These are phyloP conservation scores for Myrmophylax atrothorax DNA, from an alignment of 2,113 vertebrate species.

Conservation along the genomic window DNA sequence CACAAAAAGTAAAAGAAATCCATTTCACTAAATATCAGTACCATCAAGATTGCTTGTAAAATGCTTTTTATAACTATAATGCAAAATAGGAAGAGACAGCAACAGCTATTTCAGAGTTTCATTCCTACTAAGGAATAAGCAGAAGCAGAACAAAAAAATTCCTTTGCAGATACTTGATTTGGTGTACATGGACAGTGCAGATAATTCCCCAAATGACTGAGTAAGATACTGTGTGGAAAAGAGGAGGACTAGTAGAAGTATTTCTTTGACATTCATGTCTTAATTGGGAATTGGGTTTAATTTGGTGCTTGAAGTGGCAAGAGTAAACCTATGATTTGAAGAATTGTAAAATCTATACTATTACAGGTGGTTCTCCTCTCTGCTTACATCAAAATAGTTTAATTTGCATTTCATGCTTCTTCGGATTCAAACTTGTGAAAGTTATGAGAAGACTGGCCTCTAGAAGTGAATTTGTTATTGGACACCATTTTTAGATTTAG, in stretches of 20 bases:
- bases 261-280: constrained; percentile 1
- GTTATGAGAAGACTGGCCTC: background rate
- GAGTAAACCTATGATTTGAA: background rate
- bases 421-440: background rate
- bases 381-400: background rate
- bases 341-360: constrained; percentile 1
- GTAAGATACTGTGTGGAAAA: background rate
- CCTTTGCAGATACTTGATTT: background rate
- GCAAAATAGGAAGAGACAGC: background rate
- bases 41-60: background rate
- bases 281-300: constrained; percentile 1
- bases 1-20: background rate
- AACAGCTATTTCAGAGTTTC: background rate
- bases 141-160: background rate
- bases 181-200: background rate
- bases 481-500: background rate
- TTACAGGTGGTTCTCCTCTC: background rate
- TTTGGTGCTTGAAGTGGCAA: background rate
- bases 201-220: background rate
- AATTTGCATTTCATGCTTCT: background rate
- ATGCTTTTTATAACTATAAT: background rate
- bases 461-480: background rate
- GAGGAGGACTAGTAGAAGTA: background rate
- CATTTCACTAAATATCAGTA: background rate
- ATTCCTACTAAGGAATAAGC: background rate